Evolutionary conservation across 2,113 vertebrate species (phyloP), one percentile per base, ranked within the genome.

Genomic region (Colinus virginianus): DNA sequence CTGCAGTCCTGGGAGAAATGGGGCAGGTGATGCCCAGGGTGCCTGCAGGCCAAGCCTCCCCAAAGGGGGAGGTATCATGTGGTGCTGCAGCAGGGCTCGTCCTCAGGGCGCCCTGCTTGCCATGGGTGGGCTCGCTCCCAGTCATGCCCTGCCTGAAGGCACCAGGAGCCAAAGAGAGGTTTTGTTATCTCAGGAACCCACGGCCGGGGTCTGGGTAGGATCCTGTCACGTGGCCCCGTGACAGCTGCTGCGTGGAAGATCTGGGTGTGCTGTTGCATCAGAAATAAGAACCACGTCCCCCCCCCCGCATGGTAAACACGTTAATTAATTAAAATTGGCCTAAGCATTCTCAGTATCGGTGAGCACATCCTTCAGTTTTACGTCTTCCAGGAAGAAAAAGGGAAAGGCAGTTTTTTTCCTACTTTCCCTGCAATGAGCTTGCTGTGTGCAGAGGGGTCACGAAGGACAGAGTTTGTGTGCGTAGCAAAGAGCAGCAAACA

Each of bases 131-230:
- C 76, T 93, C 46, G 51, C 90, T 91, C 72, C 76, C 3, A 90
- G 83, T 94, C 88, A 68, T 86, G 83, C 72, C 64, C 85, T 90
- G 92, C 90, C 85, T 51, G 90, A 30, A 77, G 90, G 90, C 82
- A 80, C 51, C 8, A 88, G n/a, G 56, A 83, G 76, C 61, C 78
- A 59, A 78, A 94, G 90, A 74, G 77, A 75, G 46, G 68, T 84
- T 91, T 85, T 87, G 77, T 93, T 93, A 93, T 90, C 88, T 94
- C 26, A 0, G 0, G 3, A 69, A 43, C 46, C 45, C 5, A 4
- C 6, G 56, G 64, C 76, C 77, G 68, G 51, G 69, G 93, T 91
- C 93, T 91, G 92, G 76, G 32, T 59, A 75, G 76, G 83, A 90
- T 91, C 92, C 90, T 91, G 79, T 93, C 94, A 93, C 3, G 15